These are phyloP conservation scores for Gymnoscopelus microlampas DNA, from an alignment of 2,797 vertebrate genomes.

Conservation along the genomic window DNA sequence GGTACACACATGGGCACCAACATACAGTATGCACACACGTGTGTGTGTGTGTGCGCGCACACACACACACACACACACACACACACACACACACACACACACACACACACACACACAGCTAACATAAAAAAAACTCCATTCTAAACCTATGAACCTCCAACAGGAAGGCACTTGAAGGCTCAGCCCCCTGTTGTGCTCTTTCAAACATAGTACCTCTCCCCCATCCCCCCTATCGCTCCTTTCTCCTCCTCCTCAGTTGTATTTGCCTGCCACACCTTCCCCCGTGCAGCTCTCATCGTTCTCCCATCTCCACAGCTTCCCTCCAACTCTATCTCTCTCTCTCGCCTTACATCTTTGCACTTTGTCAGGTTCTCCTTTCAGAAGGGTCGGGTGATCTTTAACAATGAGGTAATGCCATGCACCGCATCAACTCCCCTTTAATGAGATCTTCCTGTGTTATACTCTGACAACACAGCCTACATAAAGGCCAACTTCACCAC, in stretches of 20 bases:
- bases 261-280: conserved; percentile 20
- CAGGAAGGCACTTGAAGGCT: conserved; percentile 32
- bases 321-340: too few species aligned
- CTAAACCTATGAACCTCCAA: conserved; percentile 13
- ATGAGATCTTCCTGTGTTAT: conserved; percentile 18
- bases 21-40: not conserved
- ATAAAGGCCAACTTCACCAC: too few species aligned
- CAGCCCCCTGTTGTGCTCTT: not conserved
- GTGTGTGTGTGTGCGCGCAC: too few species aligned
- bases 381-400: conserved; percentile 21
- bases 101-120: not conserved
- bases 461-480: conserved; percentile 23
- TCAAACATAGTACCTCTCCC: too few species aligned
- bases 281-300: not conserved
- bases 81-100: not conserved
- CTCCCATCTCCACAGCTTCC: conserved; percentile 5
- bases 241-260: not conserved
- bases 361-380: conserved; percentile 37
- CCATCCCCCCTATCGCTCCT: too few species aligned
- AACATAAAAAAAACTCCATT: conserved; percentile 6
- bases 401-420: not conserved
- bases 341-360: conserved; percentile 36
- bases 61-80: not conserved
- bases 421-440: not conserved
- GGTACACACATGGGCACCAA: not conserved